phyloP scores from a whole-genome alignment of 2,797 vertebrate genomes.

The Gymnopithys bicolor region DNA sequence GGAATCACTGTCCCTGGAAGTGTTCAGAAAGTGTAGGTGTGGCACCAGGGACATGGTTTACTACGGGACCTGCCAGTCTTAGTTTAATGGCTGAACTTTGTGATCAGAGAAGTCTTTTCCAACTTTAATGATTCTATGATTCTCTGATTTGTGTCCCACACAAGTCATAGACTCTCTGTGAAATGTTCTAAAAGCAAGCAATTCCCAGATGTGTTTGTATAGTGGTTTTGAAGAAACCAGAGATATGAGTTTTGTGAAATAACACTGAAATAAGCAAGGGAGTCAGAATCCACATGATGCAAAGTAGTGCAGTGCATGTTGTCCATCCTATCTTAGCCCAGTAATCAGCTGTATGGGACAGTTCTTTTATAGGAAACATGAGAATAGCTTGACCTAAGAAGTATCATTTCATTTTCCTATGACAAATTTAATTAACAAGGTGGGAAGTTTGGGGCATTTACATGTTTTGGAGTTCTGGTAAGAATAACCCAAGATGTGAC shows the following conservation, averaged over 20 bases:
- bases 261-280: background rate
- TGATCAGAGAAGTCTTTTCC: background rate
- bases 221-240: background rate
- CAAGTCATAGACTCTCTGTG: background rate
- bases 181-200: background rate
- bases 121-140: background rate
- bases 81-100: background rate
- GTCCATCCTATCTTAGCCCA: background rate
- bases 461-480: background rate
- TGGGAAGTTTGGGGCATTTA: background rate
- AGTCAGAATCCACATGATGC: background rate
- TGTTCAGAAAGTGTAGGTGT: background rate
- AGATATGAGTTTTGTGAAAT: background rate
- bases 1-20: background rate
- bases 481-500: background rate
- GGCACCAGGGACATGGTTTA: background rate
- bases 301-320: background rate
- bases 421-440: background rate
- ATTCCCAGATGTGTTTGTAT: background rate
- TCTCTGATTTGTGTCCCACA: background rate
- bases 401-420: background rate
- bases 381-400: background rate
- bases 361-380: background rate
- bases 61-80: background rate
- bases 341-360: background rate